Evolutionary conservation across 2,888 invertebrate species (phyloP).

Genomic region (Polymixis flavicincta): DNA sequence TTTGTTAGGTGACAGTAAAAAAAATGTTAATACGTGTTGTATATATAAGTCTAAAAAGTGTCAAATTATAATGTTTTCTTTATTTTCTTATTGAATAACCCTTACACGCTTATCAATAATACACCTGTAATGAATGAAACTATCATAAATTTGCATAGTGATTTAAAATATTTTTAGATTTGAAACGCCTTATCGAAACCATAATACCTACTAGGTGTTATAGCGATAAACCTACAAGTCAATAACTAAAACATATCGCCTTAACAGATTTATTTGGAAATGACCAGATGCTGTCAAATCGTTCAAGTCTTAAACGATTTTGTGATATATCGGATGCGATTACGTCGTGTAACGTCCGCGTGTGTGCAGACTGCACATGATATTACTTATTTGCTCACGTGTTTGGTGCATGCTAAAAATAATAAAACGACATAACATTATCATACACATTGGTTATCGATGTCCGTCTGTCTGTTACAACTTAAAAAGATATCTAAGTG

Average conservation of each 20-base stretch:
- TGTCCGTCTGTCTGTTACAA: neutral
- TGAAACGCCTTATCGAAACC: slow-evolving; percentile 6
- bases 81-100: neutral
- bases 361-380: slow-evolving; percentile 8
- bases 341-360: slow-evolving; percentile 10
- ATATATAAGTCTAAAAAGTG: too few species aligned
- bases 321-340: slow-evolving; percentile 26
- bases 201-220: neutral
- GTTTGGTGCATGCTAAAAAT: slow-evolving; percentile 1
- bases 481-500: too few species aligned
- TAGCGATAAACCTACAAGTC: slow-evolving; percentile 32
- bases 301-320: slow-evolving; percentile 7
- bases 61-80: neutral
- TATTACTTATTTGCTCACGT: neutral
- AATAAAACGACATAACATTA: neutral
- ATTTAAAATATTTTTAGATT: neutral
- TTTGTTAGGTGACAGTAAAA: too few species aligned
- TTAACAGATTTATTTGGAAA: slow-evolving; percentile 27
- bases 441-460: too few species aligned
- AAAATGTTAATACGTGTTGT: neutral
- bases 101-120: neutral
- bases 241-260: slow-evolving; percentile 37
- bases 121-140: neutral
- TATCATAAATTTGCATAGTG: slow-evolving; percentile 5
- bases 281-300: slow-evolving; percentile 19